A percentile compares a stretch with the other conserved stretches of the same genome.
Evolutionary conservation across 2,888 invertebrate genomes (phyloP).

Genomic region (Platycnemis pennipes): DNA sequence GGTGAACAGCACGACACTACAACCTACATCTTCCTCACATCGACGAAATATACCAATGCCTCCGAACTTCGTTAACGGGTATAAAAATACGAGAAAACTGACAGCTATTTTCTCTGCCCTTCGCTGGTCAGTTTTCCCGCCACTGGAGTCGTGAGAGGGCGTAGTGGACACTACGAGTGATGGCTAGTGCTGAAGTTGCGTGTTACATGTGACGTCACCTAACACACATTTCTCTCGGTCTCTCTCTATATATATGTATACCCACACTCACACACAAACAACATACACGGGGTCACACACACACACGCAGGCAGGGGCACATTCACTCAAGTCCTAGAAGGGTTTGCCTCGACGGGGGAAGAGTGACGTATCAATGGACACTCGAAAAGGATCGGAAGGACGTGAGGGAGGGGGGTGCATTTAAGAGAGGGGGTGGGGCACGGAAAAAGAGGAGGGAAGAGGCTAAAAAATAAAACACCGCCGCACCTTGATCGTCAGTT

Average conservation of each 20-base stretch:
- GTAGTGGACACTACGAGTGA: conserved; percentile 41
- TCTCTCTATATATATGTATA: not conserved
- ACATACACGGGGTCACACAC: not conserved
- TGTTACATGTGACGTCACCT: conserved; percentile 43
- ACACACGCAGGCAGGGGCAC: not conserved
- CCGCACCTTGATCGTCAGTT: conserved; percentile 35
- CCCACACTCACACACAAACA: not conserved
- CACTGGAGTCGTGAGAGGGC: conserved; percentile 34
- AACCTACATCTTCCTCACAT: not conserved
- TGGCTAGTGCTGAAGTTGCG: not conserved
- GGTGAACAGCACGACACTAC: too few species aligned
- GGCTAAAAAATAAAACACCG: not conserved
- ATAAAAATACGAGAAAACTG: too few species aligned
- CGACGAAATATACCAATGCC: not conserved
- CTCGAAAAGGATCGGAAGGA: not conserved
- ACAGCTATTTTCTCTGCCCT: not conserved
- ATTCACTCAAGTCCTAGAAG: not conserved
- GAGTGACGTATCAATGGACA: conserved; percentile 54
- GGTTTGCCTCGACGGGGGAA: not conserved
- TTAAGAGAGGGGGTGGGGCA: not conserved
- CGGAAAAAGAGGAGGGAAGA: not conserved
- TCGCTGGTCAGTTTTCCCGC: not conserved
- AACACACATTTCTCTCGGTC: not conserved
- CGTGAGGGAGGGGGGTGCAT: not conserved
- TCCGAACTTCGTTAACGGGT: too few species aligned